Evolutionary conservation across 2,888 invertebrate genomes (phyloP), one percentile per base, ranked within the genome.

Genomic region (Pheosia gnoma): DNA sequence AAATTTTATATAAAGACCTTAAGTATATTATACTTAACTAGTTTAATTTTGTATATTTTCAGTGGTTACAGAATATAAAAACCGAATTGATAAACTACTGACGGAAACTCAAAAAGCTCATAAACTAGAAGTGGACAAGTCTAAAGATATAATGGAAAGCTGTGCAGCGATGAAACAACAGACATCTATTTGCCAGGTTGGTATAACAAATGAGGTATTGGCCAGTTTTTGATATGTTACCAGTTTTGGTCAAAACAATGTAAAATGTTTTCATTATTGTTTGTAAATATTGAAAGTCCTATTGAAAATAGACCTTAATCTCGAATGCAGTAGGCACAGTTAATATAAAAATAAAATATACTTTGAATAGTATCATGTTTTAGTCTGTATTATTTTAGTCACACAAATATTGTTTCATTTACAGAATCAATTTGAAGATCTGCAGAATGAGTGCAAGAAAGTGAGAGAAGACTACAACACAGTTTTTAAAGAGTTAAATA

Each of bases 21-120:
- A 25, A 25, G 25, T 25, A 25, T 25, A 25, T 25, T 25, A 25
- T 25, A 47, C 11, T 5, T 47, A 47, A 47, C n/a, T 47, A 41
- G 8, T 41, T 8, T 25, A 41, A 41, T 41, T 8, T 41, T 41
- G 5, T 41, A 41, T 41, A 41, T 8, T 87, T 89, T 36, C 71
- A 91, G 91, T 88, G 66, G 89, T 91, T 9, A 90, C 91, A 0
- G 90, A 90, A 66, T 91, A 91, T 63, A 91, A 91, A 70, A 85
- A 88, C 62, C 80, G 83, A 8, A 84, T 91, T 57, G 91, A 91
- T 51, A 88, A 85, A 70, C 75, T 90, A n/a, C 64, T 91, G 47
- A 87, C 83, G 1, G 90, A 91, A 52, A 85, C 84, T 1, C 89
- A 90, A 62, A 85, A 83, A 67, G 77, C 83, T 9, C 83, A 87